These are phyloP conservation scores for Felis chaus DNA, from an alignment of 2,113 vertebrate genomes.

Conservation along the genomic window DNA sequence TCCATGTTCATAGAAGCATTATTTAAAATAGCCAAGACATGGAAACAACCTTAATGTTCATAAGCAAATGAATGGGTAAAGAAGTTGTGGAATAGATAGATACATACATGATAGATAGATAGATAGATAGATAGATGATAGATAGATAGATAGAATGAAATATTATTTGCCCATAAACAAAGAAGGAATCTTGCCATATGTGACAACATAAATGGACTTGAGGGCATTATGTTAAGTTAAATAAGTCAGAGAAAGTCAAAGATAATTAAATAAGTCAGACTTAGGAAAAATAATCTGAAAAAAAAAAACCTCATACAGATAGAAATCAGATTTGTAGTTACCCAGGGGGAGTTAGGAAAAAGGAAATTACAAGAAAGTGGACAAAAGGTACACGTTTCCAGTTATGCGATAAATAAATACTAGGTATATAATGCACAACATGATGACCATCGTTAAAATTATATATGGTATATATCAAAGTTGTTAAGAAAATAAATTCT, in stretches of 20 bases:
- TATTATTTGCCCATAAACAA: not conserved
- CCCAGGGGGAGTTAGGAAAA: not conserved
- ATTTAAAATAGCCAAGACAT: not conserved
- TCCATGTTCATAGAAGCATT: not conserved
- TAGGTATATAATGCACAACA: not conserved
- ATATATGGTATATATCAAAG: not conserved
- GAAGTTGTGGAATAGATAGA: not conserved
- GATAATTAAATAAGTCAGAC: not conserved
- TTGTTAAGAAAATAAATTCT: not conserved
- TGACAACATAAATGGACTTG: not conserved
- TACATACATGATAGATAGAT: too few relatives aligned
- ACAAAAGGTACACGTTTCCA: not conserved
- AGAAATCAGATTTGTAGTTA: not conserved
- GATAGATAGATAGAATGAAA: not conserved
- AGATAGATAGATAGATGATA: too few relatives aligned
- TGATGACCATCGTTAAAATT: not conserved
- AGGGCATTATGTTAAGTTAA: not conserved
- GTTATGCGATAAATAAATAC: not conserved
- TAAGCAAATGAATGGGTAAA: not conserved
- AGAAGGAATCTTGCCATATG: not conserved
- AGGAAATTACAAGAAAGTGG: not conserved
- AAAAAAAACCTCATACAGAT: not conserved
- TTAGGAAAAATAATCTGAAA: not conserved
- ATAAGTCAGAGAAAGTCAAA: not conserved
- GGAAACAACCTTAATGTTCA: not conserved